Base-by-base conservation (phyloP, 2,888 invertebrate genomes). In the Temnothorax ravouxi region DNA sequence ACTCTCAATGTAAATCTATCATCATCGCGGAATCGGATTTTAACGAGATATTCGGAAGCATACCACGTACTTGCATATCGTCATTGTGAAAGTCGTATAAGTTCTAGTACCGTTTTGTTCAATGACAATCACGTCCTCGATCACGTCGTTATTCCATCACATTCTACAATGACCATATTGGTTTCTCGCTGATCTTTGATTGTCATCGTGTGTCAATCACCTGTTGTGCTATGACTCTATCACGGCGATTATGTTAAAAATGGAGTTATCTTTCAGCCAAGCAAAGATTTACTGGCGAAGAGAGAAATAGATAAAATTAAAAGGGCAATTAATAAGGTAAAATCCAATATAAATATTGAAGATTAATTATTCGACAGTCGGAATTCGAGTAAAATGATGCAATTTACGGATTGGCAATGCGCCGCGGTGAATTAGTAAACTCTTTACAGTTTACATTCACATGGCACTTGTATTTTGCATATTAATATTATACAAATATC, bases 41-140 rank as follows among this genome's bases (percentile, higher is more conserved):
- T 52, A 52, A 76, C 25, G 76, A 76, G 67, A 76, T 52, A 67
- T 67, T 38, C 67, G 76, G 76, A 76, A 76, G n/a, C 25, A 50
- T 44, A 29, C 13, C 13, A 18, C 15, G 15, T 67, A 66, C 54
- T 52, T 76, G 67, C 18, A 25, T 41, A 21, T 64, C 6, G 38
- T 76, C 76, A 67, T 67, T 52, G 76, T 67, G 76, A 76, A 67
- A 76, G 76, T 67, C 38, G 5, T 4, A 47, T 47, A 75, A 62
- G 15, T 52, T 76, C 66, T 18, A 67, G 25, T n/a, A 41, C 4
- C n/a, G 52, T 64, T 76, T 64, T 64, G 18, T 76, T 38, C 25
- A 50, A 52, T 41, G 52, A 76, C n/a, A 76, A 18, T 52, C 41
- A 41, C 18, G 21, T 15, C 21, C 3, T 44, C n/a, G 67, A 18